Evolutionary conservation across 2,113 vertebrate species (phyloP).

Genomic region (Eurystomus gularis): DNA sequence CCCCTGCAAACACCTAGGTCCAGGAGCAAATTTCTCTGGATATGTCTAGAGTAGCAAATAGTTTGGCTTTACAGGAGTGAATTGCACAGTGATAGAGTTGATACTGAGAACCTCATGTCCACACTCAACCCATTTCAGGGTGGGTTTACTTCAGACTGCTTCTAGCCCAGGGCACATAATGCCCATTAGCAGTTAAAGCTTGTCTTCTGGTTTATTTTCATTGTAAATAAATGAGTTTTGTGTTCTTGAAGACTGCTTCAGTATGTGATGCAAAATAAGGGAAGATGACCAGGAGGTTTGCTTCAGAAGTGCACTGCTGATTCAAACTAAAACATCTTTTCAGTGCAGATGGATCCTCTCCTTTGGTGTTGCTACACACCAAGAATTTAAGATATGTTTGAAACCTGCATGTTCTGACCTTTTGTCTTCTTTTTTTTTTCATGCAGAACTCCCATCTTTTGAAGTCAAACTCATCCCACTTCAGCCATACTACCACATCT

Average conservation of each 20-base stretch:
- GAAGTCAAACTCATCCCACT: conserved; percentile 70
- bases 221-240: not conserved
- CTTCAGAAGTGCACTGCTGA: not conserved
- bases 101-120: not conserved
- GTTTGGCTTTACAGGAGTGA: not conserved
- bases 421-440: not conserved
- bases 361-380: not conserved
- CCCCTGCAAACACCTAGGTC: not conserved
- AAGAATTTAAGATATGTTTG: not conserved
- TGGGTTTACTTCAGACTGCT: not conserved
- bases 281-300: not conserved
- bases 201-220: not conserved
- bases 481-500: conserved; percentile 62
- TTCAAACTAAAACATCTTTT: not conserved
- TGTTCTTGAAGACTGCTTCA: not conserved
- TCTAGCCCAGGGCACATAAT: not conserved
- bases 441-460: conserved; percentile 73
- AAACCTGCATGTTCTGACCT: not conserved
- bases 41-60: not conserved
- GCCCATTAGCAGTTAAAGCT: not conserved
- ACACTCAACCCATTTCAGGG: not conserved
- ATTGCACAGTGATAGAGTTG: not conserved
- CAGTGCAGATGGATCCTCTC: not conserved
- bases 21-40: not conserved
- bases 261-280: not conserved